phyloP scores from a whole-genome alignment of 2,797 vertebrate genomes.

The Sebastes wilsoni region DNA sequence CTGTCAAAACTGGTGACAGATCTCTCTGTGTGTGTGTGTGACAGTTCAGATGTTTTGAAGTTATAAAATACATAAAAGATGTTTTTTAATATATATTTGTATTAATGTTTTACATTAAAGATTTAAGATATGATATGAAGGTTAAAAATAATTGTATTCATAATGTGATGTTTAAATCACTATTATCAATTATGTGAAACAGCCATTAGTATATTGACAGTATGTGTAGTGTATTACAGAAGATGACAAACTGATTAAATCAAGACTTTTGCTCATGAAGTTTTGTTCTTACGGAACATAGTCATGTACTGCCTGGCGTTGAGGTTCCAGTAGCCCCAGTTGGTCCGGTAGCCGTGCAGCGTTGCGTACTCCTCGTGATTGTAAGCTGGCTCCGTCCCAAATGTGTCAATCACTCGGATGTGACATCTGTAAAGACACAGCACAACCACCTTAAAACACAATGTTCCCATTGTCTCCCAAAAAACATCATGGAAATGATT shows the following conservation, averaged over 20 bases:
- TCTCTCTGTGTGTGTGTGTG: background rate
- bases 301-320: conserved; percentile 97
- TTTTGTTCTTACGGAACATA: conserved; percentile 94
- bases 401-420: conserved; percentile 95
- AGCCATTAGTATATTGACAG: background rate
- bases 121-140: background rate
- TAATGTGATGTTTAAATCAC: background rate
- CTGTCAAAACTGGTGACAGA: conserved; percentile 23
- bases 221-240: background rate
- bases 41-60: conserved; percentile 10
- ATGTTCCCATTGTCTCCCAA: background rate
- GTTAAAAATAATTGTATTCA: too few relatives aligned
- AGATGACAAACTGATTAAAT: background rate
- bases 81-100: too few relatives aligned
- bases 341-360: conserved; percentile 92
- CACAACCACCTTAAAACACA: background rate
- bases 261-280: background rate
- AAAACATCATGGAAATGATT: background rate
- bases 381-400: conserved; percentile 95
- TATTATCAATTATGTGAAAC: background rate
- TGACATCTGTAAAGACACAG: conserved; percentile 86
- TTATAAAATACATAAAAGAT: background rate
- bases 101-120: background rate
- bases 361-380: conserved; percentile 97
- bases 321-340: conserved; percentile 99